phyloP scores from a whole-genome alignment of 2,888 invertebrate species.

The Agonopterix alstromeriana region DNA sequence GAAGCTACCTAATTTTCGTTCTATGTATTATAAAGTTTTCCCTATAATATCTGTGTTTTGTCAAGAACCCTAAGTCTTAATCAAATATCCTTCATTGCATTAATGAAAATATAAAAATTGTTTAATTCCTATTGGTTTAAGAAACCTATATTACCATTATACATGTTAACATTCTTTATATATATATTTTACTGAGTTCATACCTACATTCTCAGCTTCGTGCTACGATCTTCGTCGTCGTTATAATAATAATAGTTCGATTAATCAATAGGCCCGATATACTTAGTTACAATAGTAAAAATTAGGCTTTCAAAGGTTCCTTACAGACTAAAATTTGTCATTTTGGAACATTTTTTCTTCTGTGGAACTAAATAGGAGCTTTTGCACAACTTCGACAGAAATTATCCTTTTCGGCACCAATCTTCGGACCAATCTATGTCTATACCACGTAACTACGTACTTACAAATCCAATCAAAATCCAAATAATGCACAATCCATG shows the following conservation, averaged over 20 bases:
- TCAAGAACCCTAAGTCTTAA: constrained; percentile 52
- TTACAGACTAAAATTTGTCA: constrained; percentile 36
- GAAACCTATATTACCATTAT: constrained; percentile 69
- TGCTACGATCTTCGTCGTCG: constrained; percentile 11
- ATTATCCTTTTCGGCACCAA: constrained; percentile 16
- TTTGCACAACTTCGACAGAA: constrained; percentile 21
- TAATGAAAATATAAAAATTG: constrained; percentile 72
- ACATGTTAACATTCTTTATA: constrained; percentile 68
- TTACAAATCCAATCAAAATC: constrained; percentile 25
- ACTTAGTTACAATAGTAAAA: constrained; percentile 52
- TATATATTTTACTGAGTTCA: constrained; percentile 50
- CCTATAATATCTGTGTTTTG: constrained; percentile 41
- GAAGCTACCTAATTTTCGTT: constrained; percentile 49
- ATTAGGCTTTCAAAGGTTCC: constrained; percentile 58
- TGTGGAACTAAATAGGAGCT: constrained; percentile 31
- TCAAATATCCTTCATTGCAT: constrained; percentile 66
- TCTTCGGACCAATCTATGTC: constrained; percentile 13
- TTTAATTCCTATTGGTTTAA: constrained; percentile 69
- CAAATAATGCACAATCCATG: constrained; percentile 20
- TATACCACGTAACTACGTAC: constrained; percentile 24
- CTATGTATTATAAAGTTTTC: constrained; percentile 43
- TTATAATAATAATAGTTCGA: constrained; percentile 45
- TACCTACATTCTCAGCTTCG: constrained; percentile 36
- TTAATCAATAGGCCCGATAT: constrained; percentile 64
- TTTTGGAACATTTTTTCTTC: constrained; percentile 29